Base-by-base conservation (phyloP, 2,113 vertebrate genomes). In the Hippocampus comes region DNA sequence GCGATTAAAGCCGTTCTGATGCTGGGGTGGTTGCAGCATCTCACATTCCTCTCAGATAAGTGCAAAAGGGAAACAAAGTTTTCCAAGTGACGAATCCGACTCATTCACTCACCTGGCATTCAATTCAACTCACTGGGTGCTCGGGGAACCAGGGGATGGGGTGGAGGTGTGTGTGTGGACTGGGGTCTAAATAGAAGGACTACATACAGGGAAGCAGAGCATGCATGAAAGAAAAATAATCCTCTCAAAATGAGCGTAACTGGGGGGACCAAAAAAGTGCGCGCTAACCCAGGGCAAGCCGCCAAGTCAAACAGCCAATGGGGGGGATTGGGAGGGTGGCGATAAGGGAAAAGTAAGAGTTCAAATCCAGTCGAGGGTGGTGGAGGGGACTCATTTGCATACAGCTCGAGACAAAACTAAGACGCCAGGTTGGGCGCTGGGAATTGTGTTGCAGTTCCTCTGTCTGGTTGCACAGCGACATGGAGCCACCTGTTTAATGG, bases 401-500 rank as follows among this genome's bases (percentile, higher is more conserved):
- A 78, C 53, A 80, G 67, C 75, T 82, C 82, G 49, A 23, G 72
- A 43, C n/a, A 72, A 80, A 70, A 56, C 75, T 55, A 66, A 83
- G 69, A 70, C 77, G 70, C 69, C 71, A 75, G 30, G 53, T 79
- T 75, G 73, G 72, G 84, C 70, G 51, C 78, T 68, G 70, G 75
- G 67, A 79, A 23, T 82, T 81, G 73, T 66, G 68, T 70, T 84
- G 41, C 10, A 57, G 72, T 83, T 78, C 72, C 27, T n/a, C 68
- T 67, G 76, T 89, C 71, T 67, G 68, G 77, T 70, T 86, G 77
- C 78, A 75, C 59, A 20, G 78, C 79, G 41, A 82, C 75, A 46
- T 60, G 79, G 75, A 82, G 79, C 78, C 86, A 90, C 89, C 87
- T 91, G 88, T 84, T 87, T 73, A 87, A 90, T 86, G 78, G 76